These are phyloP conservation scores for Mesocentrotus franciscanus DNA, from an alignment of 53 echinoderm and acorn worm species.

Conservation along the genomic window DNA sequence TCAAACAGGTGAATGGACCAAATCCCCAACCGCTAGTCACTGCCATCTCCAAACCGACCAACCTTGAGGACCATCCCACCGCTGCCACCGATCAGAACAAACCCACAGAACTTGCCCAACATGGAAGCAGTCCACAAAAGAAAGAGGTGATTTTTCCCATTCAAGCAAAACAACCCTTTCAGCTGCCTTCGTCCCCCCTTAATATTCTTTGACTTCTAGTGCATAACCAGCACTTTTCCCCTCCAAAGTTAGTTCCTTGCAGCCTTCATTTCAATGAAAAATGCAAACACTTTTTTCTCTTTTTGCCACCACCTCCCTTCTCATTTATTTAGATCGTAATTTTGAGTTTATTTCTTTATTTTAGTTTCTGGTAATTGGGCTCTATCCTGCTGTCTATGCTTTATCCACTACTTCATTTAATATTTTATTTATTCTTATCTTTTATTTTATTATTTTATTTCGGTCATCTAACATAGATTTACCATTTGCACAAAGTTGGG, in stretches of 20 bases:
- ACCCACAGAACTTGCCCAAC: not conserved
- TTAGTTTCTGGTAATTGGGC: slow-evolving; percentile 61
- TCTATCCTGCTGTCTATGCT: slow-evolving; percentile 64
- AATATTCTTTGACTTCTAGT: slow-evolving; percentile 51
- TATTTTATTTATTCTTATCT: slow-evolving; percentile 43
- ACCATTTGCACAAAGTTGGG: not conserved
- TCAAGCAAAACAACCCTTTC: slow-evolving; percentile 33
- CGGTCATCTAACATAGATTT: slow-evolving; percentile 26
- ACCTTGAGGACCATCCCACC: not conserved
- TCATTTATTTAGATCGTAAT: slow-evolving; percentile 16
- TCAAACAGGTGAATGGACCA: not conserved
- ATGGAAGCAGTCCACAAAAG: slow-evolving; percentile 6
- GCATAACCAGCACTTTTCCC: slow-evolving; percentile 39
- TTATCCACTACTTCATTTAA: slow-evolving; percentile 2
- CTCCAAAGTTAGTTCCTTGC: slow-evolving; percentile 15
- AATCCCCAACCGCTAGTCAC: not conserved
- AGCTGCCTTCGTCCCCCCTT: slow-evolving; percentile 23
- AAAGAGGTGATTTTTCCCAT: slow-evolving; percentile 52
- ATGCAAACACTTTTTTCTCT: slow-evolving; percentile 41
- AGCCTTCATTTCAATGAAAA: slow-evolving; percentile 18
- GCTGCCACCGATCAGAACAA: not conserved
- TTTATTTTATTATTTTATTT: slow-evolving; percentile 43
- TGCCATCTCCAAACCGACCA: slow-evolving; percentile 4
- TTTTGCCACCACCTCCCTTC: slow-evolving; percentile 47
- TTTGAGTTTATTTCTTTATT: slow-evolving; percentile 20